Evolutionary conservation across 2,113 vertebrate genomes (phyloP), one percentile per base, ranked within the genome.

Genomic region (Upupa epops): DNA sequence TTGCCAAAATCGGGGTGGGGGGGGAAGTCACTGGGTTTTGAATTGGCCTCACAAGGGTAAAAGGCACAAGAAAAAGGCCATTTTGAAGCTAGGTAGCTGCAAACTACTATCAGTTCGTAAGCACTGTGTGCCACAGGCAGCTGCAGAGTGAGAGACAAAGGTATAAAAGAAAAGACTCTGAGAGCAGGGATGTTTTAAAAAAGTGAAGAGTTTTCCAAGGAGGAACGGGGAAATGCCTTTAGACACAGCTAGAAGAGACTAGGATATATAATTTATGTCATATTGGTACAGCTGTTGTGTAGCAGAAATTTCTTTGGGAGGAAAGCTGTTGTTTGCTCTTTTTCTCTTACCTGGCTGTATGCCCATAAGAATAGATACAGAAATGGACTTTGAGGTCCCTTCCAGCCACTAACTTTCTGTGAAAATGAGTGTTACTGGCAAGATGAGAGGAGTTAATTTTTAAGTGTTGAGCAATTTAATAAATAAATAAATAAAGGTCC

Each of bases 191-290:
- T 83, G 28, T 56, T 86, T 88, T 75, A 34, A 81, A 88, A 69
- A 46, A 36, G 32, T 31, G 26, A 1, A 6, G 40, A 21, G 22
- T 86, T 90, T 89, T 90, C 66, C 66, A 85, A 20, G 65, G 54
- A 88, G 73, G 54, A 40, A 60, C 81, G 64, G 94, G 74, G 81
- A 94, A 93, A 92, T 72, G 63, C 55, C 89, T 89, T 29, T 76
- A 84, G 89, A 71, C 86, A 73, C 46, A 61, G 52, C 28, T 52
- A 76, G 55, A 29, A 89, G 34, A 76, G 45, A 76, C 56, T 49
- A 56, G 8, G 36, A 72, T 95, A 92, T 75, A 59, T 6, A 42
- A 59, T 76, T 84, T 79, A 32, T 59, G 40, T 76, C 55, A 59
- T 75, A 83, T 36, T 77, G 55, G 29, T 83, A 28, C 32, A 73